These are phyloP conservation scores for Elanoides forficatus DNA, from an alignment of 2,113 vertebrate species.

Conservation along the genomic window DNA sequence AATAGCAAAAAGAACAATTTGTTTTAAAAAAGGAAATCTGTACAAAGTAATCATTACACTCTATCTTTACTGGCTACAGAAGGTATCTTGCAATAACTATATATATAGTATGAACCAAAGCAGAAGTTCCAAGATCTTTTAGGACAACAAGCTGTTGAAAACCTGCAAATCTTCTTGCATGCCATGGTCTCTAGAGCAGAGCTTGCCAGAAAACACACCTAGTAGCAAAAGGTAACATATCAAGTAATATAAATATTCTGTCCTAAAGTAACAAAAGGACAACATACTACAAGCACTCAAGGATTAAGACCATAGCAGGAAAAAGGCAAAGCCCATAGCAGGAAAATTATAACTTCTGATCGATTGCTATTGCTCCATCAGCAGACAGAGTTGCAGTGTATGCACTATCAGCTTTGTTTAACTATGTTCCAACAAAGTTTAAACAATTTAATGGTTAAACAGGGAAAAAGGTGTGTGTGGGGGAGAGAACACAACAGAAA, in stretches of 20 bases:
- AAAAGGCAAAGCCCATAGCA: neutral
- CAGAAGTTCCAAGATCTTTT: neutral
- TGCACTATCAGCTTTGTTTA: constrained; percentile 41
- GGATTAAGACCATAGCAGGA: neutral
- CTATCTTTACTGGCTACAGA: neutral
- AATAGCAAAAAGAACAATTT: neutral
- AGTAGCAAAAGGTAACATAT: neutral
- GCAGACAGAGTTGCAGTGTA: neutral
- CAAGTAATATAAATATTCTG: neutral
- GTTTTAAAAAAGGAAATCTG: neutral
- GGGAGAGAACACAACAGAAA: neutral
- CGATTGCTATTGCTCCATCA: constrained; percentile 30
- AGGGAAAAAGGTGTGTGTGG: neutral
- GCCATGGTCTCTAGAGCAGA: neutral
- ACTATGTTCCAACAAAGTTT: constrained; percentile 18
- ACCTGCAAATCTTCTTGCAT: neutral
- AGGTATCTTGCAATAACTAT: neutral
- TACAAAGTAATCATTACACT: neutral
- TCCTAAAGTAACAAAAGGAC: neutral
- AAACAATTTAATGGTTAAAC: constrained; percentile 58
- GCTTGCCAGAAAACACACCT: neutral
- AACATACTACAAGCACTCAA: neutral
- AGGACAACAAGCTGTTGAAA: neutral
- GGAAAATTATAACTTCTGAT: constrained; percentile 5
- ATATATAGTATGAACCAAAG: neutral